These are phyloP conservation scores for Drosophila prolongata DNA, from an alignment of 2,888 invertebrate genomes.

Conservation along the genomic window DNA sequence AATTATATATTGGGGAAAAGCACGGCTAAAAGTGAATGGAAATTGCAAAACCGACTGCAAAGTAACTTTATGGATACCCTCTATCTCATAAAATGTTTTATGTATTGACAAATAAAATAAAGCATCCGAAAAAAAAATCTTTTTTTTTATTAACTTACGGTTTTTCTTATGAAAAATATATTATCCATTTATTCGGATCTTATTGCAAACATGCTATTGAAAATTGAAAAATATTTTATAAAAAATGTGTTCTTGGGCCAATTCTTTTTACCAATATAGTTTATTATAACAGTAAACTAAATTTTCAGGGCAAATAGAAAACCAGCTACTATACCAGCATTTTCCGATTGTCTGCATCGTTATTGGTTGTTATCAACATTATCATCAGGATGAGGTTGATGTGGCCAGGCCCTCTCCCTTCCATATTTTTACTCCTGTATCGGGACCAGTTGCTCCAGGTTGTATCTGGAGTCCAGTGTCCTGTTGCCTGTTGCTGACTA, in stretches of 20 bases:
- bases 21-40: conserved; percentile 12
- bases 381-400: conserved; percentile 54
- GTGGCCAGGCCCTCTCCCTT: background rate
- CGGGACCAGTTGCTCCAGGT: conserved; percentile 36
- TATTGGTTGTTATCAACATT: conserved; percentile 70
- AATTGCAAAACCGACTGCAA: background rate
- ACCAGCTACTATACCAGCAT: background rate
- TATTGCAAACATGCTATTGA: too few species aligned
- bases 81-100: too few species aligned
- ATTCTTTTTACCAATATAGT: too few species aligned
- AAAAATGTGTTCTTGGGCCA: too few species aligned
- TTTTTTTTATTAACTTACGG: too few species aligned
- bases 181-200: too few species aligned
- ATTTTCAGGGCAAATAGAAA: conserved; percentile 21
- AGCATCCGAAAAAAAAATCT: too few species aligned
- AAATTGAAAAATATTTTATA: too few species aligned
- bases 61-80: background rate
- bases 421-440: background rate
- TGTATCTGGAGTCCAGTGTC: conserved; percentile 6
- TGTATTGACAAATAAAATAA: too few species aligned
- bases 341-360: conserved; percentile 7
- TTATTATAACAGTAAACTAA: background rate
- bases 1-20: conserved; percentile 66
- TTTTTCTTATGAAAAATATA: too few species aligned
- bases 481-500: conserved; percentile 58